phyloP scores from a whole-genome alignment of 2,113 vertebrate genomes.

The Crotalus tigris region DNA sequence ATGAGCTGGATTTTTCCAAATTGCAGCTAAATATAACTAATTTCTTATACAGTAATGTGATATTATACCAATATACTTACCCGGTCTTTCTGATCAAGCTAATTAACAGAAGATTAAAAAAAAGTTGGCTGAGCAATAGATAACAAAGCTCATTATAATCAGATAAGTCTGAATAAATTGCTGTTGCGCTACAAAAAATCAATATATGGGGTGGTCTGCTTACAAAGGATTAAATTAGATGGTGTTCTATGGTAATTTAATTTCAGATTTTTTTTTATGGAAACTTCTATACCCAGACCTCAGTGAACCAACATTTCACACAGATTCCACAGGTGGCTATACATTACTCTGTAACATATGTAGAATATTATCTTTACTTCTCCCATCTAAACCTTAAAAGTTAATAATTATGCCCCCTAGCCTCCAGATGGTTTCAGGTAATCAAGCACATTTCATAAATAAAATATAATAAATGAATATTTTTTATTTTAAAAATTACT shows the following conservation, averaged over 20 bases:
- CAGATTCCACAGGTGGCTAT: not conserved
- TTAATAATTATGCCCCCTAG: not conserved
- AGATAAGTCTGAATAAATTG: constrained; percentile 18
- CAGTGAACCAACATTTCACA: not conserved
- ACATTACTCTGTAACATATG: not conserved
- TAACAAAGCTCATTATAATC: constrained; percentile 2
- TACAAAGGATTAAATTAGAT: not conserved
- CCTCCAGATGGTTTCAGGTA: not conserved
- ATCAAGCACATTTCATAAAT: not conserved
- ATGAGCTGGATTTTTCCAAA: constrained; percentile 17
- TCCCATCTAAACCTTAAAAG: not conserved
- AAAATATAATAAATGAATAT: not conserved
- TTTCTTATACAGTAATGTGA: constrained; percentile 15
- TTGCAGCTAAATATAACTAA: constrained; percentile 21
- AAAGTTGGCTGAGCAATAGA: not conserved
- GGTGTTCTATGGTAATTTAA: not conserved
- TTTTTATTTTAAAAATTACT: constrained; percentile 3
- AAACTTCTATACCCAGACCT: constrained; percentile 3
- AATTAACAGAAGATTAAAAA: not conserved
- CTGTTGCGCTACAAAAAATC: constrained; percentile 13
- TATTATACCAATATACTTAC: constrained; percentile 25
- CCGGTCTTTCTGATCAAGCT: not conserved
- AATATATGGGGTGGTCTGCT: constrained; percentile 17
- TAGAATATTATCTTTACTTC: not conserved
- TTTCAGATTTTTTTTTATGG: not conserved